A percentile compares a stretch with the other conserved stretches of the same genome.
Evolutionary conservation across 2,888 invertebrate genomes (phyloP).

Genomic region (Nymphalis polychloros): DNA sequence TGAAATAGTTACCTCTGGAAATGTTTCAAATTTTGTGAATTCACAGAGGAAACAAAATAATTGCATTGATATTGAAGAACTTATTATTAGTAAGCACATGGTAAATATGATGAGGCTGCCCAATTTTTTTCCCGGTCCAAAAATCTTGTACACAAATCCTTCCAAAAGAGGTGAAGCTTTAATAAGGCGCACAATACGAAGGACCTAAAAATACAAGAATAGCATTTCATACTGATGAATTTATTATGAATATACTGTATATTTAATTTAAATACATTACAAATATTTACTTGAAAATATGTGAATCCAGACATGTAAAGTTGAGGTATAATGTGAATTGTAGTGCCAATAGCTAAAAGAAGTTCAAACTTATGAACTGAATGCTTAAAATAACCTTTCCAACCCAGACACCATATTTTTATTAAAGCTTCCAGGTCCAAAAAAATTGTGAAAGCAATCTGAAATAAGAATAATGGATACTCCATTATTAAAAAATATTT

Average conservation of each 20-base stretch:
- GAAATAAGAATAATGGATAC: too few species aligned
- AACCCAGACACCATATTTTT: slow-evolving; percentile 98
- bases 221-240: background rate
- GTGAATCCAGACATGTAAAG: slow-evolving; percentile 97
- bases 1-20: slow-evolving; percentile 88
- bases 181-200: slow-evolving; percentile 96
- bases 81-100: slow-evolving; percentile 98
- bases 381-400: slow-evolving; percentile 96
- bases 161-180: slow-evolving; percentile 99
- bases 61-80: slow-evolving; percentile 99
- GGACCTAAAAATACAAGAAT: slow-evolving; percentile 84
- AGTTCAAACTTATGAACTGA: slow-evolving; percentile 99
- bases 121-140: slow-evolving; percentile 97
- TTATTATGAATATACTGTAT: background rate
- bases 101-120: slow-evolving; percentile 99
- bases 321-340: slow-evolving; percentile 95
- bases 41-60: slow-evolving; percentile 97
- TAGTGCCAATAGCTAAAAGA: slow-evolving; percentile 94
- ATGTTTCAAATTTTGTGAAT: slow-evolving; percentile 98
- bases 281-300: slow-evolving; percentile 91
- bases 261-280: too few species aligned
- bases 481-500: too few species aligned
- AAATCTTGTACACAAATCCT: slow-evolving; percentile 98
- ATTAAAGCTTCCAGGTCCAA: slow-evolving; percentile 97
- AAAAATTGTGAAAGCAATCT: slow-evolving; percentile 96